These are phyloP conservation scores for Phymastichus coffea DNA, from an alignment of 1,140 invertebrate species.

Conservation along the genomic window DNA sequence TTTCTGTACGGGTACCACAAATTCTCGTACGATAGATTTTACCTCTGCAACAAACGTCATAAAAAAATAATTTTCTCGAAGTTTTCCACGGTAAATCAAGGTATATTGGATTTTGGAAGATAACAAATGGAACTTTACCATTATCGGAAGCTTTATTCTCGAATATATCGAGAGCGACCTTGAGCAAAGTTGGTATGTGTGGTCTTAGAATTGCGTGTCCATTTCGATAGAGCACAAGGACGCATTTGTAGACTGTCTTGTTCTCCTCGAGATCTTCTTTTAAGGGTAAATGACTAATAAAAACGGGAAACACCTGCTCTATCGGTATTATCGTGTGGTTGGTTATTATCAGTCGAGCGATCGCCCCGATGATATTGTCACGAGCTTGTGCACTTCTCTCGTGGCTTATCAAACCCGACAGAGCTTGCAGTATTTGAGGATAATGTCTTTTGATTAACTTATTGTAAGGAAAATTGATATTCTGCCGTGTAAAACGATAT, in stretches of 20 bases:
- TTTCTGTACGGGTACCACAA: conserved; percentile 57
- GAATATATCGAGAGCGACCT: conserved; percentile 47
- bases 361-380: conserved; percentile 78
- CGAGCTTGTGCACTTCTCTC: conserved; percentile 65
- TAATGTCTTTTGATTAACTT: conserved; percentile 58
- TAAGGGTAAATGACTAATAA: conserved; percentile 71
- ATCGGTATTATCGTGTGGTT: conserved; percentile 67
- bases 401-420: conserved; percentile 65
- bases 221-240: conserved; percentile 63
- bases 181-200: conserved; percentile 59
- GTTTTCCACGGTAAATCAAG: too few relatives aligned
- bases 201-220: conserved; percentile 58
- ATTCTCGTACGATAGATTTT: conserved; percentile 52
- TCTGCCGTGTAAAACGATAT: too few relatives aligned
- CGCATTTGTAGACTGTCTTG: conserved; percentile 67
- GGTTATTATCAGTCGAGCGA: conserved; percentile 70
- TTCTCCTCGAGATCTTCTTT: conserved; percentile 77
- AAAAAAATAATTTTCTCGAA: conserved; percentile 18
- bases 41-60: conserved; percentile 52
- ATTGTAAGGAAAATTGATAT: conserved; percentile 12
- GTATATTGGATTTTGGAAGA: too few relatives aligned
- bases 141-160: conserved; percentile 56
- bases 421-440: conserved; percentile 63
- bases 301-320: conserved; percentile 70
- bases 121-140: too few relatives aligned